Base-by-base conservation (phyloP, 2,888 invertebrate species). In the Euzetes globulus region DNA sequence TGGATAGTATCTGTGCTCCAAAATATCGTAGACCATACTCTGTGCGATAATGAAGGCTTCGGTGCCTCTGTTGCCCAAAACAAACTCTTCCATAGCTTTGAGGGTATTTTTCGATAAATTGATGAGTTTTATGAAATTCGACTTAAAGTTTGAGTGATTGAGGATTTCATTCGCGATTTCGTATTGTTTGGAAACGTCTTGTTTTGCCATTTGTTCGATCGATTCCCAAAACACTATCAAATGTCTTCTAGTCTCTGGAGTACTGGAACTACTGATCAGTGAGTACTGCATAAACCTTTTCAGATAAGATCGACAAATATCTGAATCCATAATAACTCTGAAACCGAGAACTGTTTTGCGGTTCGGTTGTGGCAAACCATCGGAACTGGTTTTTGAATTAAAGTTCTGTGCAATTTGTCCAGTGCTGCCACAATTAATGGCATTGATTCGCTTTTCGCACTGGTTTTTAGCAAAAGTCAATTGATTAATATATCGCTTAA, bases 41-140 rank as follows among this genome's bases (percentile, higher is more conserved):
- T 94, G 93, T 25, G 92, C 91, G 82, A 92, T 91, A 80, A 90
- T 91, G 83, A 94, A 93, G 37, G 92, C 90, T 83, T 90, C 91
- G 25, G 91, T 91, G 0, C 92, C 92, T 80, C 50, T 74, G 55
- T 74, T 58, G 27, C 74, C 74, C 76, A 92, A 83, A 73, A 94
- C 84, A 83, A 94, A 94, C 17, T 90, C 87, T 82, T 94, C 94
- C 88, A 94, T 93, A 77, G 90, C 86, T 82, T 92, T 92, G 74
- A 91, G 86, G 7, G 80, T 79, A 47, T 80, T 77, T 76, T 81
- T 81, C 75, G 82, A 81, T 33, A 81, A 75, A 60, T 79, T 78
- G 9, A 80, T 78, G 50, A 74, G 45, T 68, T 73, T 77, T 22
- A 76, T 78, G 27, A 77, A 75, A 90, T 90, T 76, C 92, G 89